Percentiles rank a stretch among this genome's conserved stretches.
Conservation (phyloP, 2,113 vertebrate species). For the Eubucco bourcierii region DNA sequence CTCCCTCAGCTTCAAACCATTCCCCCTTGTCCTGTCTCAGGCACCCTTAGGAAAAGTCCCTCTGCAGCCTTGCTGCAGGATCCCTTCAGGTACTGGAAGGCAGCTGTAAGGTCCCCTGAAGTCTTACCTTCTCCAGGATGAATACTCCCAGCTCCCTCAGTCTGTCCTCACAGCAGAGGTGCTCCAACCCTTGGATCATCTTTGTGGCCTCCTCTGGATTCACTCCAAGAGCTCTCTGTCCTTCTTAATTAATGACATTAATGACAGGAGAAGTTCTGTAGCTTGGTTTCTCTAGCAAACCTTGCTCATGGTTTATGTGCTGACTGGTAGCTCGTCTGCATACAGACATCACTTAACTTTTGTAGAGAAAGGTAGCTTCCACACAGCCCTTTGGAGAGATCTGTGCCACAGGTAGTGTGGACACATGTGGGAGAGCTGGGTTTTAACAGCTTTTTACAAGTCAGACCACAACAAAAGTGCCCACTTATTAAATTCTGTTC, state of each 20-base stretch:
- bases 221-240: no score
- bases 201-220: no score
- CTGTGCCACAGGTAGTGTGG: neutral
- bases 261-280: neutral
- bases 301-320: neutral
- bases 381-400: neutral
- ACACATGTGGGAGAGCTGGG: accelerated
- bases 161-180: no score
- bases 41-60: no score
- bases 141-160: no score
- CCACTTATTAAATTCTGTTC: neutral
- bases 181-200: no score
- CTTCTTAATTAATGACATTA: neutral
- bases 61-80: no score
- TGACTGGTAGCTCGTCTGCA: neutral
- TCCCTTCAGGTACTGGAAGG: no score
- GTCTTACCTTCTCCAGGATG: no score
- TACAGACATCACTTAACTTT: neutral
- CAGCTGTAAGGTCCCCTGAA: no score
- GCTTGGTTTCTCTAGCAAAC: neutral
- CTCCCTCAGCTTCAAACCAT: no score
- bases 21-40: no score
- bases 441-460: neutral
- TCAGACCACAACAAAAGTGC: neutral
- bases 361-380: neutral